phyloP scores from a whole-genome alignment of 2,888 invertebrate species.

The Agrotis segetum region DNA sequence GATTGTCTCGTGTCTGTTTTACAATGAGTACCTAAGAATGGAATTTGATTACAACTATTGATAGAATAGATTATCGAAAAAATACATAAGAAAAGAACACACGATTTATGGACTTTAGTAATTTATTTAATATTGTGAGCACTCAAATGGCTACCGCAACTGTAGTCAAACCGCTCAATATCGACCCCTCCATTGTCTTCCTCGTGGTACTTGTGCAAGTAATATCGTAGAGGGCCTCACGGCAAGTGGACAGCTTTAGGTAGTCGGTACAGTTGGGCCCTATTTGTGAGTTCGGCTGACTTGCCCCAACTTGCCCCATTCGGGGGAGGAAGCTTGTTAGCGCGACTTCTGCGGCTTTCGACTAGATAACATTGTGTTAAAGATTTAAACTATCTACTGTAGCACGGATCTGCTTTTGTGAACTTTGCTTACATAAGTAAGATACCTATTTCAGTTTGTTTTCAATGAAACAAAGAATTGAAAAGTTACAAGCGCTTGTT shows the following conservation, averaged over 20 bases:
- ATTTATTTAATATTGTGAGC: no score
- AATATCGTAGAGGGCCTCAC: constrained; percentile 30
- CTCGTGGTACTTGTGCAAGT: constrained; percentile 16
- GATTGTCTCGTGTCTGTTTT: constrained; percentile 19
- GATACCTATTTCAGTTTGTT: constrained; percentile 10
- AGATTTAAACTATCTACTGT: constrained; percentile 78
- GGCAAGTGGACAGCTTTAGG: constrained; percentile 73
- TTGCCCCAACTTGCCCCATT: constrained; percentile 78
- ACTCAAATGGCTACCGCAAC: background rate
- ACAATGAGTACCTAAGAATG: background rate
- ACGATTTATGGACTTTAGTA: no score
- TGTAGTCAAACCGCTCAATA: background rate
- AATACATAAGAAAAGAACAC: no score
- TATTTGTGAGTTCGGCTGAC: constrained; percentile 79
- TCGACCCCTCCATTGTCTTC: constrained; percentile 39
- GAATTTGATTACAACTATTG: background rate
- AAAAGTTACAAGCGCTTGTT: background rate
- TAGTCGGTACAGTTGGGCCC: constrained; percentile 68
- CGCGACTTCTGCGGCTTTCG: constrained; percentile 82
- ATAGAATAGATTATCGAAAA: background rate
- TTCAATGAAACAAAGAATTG: constrained; percentile 22
- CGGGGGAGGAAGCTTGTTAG: constrained; percentile 84
- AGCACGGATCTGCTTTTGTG: constrained; percentile 43
- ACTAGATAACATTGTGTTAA: constrained; percentile 83
- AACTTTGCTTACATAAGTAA: constrained; percentile 45